These are phyloP conservation scores for Anguilla pacifica DNA, from an alignment of 2,797 vertebrate genomes.

Conservation along the genomic window DNA sequence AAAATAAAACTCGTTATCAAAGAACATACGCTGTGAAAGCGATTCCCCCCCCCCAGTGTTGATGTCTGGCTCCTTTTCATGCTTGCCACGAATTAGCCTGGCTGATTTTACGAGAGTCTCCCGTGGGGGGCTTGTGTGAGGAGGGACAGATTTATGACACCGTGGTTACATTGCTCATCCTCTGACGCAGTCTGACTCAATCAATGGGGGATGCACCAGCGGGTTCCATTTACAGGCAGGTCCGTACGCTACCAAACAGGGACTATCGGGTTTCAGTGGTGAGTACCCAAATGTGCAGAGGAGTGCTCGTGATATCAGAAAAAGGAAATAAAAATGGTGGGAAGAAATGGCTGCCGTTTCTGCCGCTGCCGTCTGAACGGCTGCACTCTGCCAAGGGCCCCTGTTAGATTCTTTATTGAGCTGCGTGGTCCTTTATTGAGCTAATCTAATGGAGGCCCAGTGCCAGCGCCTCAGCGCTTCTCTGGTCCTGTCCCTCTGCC, in stretches of 20 bases:
- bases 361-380: background rate
- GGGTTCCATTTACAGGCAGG: conserved; percentile 32
- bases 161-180: background rate
- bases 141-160: background rate
- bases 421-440: conserved; percentile 35
- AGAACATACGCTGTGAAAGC: background rate
- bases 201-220: conserved; percentile 40
- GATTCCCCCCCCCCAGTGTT: background rate
- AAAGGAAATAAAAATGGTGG: conserved; percentile 15
- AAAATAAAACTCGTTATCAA: background rate
- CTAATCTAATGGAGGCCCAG: conserved; percentile 34
- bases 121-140: accelerated
- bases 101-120: background rate
- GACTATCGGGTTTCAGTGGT: conserved; percentile 18
- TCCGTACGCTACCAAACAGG: conserved; percentile 12
- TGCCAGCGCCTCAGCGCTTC: conserved; percentile 33
- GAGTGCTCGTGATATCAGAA: conserved; percentile 17
- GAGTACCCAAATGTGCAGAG: conserved; percentile 3
- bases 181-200: conserved; percentile 33
- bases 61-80: background rate
- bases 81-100: conserved; percentile 10
- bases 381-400: conserved; percentile 32
- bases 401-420: conserved; percentile 36
- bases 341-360: conserved; percentile 27
- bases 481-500: conserved; percentile 47